Evolutionary conservation across 2,888 invertebrate species (phyloP), one percentile per base, ranked within the genome.

Genomic region (Brachylomia viminalis): DNA sequence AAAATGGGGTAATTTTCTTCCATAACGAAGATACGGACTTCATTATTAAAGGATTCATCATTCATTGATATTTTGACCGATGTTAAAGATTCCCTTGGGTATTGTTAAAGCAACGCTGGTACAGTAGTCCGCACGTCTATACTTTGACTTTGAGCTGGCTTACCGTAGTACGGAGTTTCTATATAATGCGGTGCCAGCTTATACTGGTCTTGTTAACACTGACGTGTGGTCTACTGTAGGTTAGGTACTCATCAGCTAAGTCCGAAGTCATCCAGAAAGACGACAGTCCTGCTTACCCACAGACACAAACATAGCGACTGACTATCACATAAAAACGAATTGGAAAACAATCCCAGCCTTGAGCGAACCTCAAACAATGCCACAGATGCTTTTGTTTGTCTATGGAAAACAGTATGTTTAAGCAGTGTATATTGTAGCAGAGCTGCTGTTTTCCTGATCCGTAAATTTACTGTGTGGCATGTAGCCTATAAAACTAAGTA

Each of bases 351-450:
- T 33, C 66, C 17, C 27, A 66, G 33, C 82, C 59, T 65, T 52
- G 33, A 54, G n/a, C 30, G 6, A 72, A 49, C 38, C 56, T 56
- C 64, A 72, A 49, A 81, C 76, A 56, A 27, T n/a, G n/a, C 45
- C 58, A 11, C 61, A 59, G 15, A 52, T 72, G 72, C 58, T 66
- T 66, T 61, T 77, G 56, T 82, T 72, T 77, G 66, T 81, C 8
- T 70, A 70, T 66, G 66, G 52, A 66, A 66, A 82, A 52, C 72
- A 54, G 62, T 33, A 33, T 68, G 68, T 49, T 49, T 58, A 56
- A 74, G 5, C 52, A 38, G 68, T 58, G 58, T 71, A 7, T 62
- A 58, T 67, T 56, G 59, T 72, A 42, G 33, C 45, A 17, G 23
- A 45, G 38, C 27, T 42, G 15, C 8, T 69, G 59, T 59, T 79